These are phyloP conservation scores for Nemapogon koenigi DNA, from an alignment of 2,888 invertebrate species.

Conservation along the genomic window DNA sequence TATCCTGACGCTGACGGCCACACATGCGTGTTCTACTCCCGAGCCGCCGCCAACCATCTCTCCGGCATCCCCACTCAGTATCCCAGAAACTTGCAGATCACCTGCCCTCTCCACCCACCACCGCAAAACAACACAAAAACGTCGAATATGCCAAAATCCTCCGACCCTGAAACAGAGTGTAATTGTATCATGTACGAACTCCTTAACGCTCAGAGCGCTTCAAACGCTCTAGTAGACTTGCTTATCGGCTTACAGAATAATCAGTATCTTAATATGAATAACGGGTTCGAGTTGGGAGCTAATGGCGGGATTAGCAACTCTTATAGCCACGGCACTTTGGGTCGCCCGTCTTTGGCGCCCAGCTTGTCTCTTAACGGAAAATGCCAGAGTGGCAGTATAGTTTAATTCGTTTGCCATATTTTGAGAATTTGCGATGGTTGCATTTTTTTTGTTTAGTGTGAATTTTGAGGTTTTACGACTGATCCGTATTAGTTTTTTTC, in stretches of 20 bases:
- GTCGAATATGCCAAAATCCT: constrained; percentile 30
- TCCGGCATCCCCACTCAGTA: constrained; percentile 48
- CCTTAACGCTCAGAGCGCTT: constrained; percentile 47
- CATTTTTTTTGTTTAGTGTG: no score
- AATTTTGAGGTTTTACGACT: no score
- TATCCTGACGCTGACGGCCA: constrained; percentile 74
- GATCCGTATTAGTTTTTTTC: no score
- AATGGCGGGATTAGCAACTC: constrained; percentile 21
- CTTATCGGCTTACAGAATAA: constrained; percentile 53
- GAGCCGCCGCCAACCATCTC: constrained; percentile 56
- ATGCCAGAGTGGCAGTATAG: constrained; percentile 44
- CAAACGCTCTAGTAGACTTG: constrained; percentile 51
- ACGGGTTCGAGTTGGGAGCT: constrained; percentile 32
- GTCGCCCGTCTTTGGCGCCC: constrained; percentile 39
- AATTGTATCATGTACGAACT: constrained; percentile 54
- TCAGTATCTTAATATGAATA: constrained; percentile 39
- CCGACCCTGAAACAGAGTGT: constrained; percentile 29
- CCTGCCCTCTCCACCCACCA: constrained; percentile 45
- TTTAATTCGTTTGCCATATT: constrained; percentile 23
- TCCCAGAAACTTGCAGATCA: constrained; percentile 39
- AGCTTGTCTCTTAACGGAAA: constrained; percentile 48
- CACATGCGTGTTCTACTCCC: constrained; percentile 58
- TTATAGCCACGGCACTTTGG: constrained; percentile 35
- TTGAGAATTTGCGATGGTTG: neutral
- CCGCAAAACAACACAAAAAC: constrained; percentile 36